Evolutionary conservation across 2,888 invertebrate species (phyloP), one percentile per base, ranked within the genome.

Genomic region (Dasypogon diadema): DNA sequence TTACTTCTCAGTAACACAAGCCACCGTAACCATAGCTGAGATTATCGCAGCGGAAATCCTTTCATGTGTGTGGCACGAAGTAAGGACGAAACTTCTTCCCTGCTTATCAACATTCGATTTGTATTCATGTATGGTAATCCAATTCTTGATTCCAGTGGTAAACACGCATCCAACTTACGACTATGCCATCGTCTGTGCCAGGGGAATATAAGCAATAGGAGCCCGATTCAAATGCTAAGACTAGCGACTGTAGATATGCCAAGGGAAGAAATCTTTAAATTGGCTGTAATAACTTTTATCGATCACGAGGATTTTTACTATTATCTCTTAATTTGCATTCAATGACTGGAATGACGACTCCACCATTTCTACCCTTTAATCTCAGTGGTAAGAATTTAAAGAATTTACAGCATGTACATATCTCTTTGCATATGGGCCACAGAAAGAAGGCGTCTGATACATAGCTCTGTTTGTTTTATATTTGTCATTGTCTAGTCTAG

Each of bases 91-190:
- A 24, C 22, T 75, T 54, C 30, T 37, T 46, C 18, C 34, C 14
- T 46, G 14, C 37, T 70, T 56, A 77, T 75, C 77, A 77, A 77
- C 75, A 51, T 75, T 75, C 77, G 77, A 77, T 77, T 77, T 77
- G 77, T 77, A 77, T 77, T 77, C 77, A 77, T 77, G 65, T 77
- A 77, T 77, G 77, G 77, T 73, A 77, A 77, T 75, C 73, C 75
- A 77, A 77, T 75, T 77, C 73, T 63, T 56, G 77, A 75, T 75
- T 77, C 77, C 68, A 48, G 72, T 48, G 73, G 77, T 74, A 60
- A 74, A 63, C 63, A 70, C 54, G 54, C 51, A 54, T 54, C 34
- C 65, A 24, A 42, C 16, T 21, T 51, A 8, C 51, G 4, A 24
- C 65, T 21, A 2, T 37, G 2, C 10, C 18, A 8, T 10, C 42